phyloP scores from a whole-genome alignment of 2,113 vertebrate genomes.

The Anas platyrhynchos region DNA sequence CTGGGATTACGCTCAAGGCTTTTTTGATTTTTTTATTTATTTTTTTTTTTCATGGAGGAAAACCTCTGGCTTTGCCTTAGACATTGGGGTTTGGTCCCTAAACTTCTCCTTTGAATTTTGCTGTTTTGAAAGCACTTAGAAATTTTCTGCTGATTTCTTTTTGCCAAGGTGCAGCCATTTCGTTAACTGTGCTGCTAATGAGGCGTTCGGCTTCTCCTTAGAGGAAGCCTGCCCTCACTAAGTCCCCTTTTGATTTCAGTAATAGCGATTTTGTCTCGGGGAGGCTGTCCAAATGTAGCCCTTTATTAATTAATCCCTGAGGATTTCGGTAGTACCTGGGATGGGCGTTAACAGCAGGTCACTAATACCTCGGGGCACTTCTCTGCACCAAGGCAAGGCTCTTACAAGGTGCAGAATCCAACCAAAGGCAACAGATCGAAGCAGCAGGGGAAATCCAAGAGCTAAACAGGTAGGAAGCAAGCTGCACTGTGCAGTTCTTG shows the following conservation, averaged over 20 bases:
- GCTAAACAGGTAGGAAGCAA: background rate
- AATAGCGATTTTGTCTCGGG: conserved; percentile 10
- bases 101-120: background rate
- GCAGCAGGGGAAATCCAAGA: background rate
- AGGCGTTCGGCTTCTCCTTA: conserved; percentile 37
- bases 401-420: background rate
- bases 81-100: background rate
- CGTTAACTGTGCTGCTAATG: conserved; percentile 1
- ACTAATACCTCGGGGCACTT: background rate
- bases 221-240: background rate
- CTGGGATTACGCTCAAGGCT: background rate
- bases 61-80: background rate
- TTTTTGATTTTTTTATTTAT: background rate
- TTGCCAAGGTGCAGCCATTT: background rate
- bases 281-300: background rate
- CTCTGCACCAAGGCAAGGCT: background rate
- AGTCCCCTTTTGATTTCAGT: conserved; percentile 10
- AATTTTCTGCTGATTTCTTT: background rate
- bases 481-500: background rate
- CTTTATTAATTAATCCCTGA: conserved; percentile 28
- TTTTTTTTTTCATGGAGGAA: no score
- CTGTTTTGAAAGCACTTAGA: background rate
- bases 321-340: conserved; percentile 1
- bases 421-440: background rate
- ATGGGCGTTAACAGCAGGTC: background rate